phyloP scores from a whole-genome alignment of 2,888 invertebrate genomes.

The Chironomus tentans region DNA sequence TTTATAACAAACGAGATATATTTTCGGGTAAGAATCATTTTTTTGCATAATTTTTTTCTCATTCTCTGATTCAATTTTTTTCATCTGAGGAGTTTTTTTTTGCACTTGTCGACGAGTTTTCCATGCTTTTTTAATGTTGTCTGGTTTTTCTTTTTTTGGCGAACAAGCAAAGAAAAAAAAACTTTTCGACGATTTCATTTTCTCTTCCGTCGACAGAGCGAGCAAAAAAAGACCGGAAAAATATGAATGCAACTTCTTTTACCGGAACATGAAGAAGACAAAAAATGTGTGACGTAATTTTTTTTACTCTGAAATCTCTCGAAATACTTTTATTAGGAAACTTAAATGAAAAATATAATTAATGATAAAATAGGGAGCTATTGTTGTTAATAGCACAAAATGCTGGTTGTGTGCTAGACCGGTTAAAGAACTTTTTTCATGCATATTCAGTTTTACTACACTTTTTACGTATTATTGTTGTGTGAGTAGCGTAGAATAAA shows the following conservation, averaged over 20 bases:
- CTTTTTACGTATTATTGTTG: not conserved
- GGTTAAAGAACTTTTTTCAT: conserved; percentile 15
- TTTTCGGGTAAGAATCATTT: conserved; percentile 13
- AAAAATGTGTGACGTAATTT: conserved; percentile 12
- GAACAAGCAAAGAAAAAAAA: no score
- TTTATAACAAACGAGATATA: conserved; percentile 4
- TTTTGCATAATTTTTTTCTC: conserved; percentile 7
- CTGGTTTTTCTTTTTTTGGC: not conserved
- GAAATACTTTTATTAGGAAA: no score
- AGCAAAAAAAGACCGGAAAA: not conserved
- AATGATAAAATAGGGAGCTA: not conserved
- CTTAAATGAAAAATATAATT: not conserved
- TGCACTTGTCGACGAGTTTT: conserved; percentile 13
- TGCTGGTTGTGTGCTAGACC: conserved; percentile 3
- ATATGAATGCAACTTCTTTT: not conserved
- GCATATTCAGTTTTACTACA: conserved; percentile 9
- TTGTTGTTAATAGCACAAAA: not conserved
- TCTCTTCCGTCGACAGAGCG: no score
- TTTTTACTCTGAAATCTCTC: not conserved
- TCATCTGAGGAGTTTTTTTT: no score
- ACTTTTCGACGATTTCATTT: not conserved
- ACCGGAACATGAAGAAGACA: not conserved
- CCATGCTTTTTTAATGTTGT: conserved; percentile 11
- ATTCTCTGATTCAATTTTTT: no score
- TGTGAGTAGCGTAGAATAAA: not conserved